These are phyloP conservation scores for Eristalis pertinax DNA, from an alignment of 2,888 invertebrate genomes.

Conservation along the genomic window DNA sequence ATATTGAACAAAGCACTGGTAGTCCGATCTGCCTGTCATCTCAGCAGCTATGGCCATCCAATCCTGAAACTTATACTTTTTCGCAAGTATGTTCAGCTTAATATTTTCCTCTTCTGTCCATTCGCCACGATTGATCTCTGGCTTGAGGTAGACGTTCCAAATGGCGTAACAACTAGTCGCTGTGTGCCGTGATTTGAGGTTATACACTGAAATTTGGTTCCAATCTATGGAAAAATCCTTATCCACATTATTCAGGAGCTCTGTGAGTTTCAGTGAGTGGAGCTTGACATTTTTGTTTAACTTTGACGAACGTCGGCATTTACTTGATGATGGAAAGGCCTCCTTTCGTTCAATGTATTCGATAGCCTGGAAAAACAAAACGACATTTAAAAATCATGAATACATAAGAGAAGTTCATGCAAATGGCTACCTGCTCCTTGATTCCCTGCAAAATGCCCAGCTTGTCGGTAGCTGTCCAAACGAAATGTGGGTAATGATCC, in stretches of 20 bases:
- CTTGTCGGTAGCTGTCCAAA: constrained; percentile 85
- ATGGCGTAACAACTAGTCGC: constrained; percentile 86
- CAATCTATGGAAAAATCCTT: constrained; percentile 78
- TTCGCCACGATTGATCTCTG: constrained; percentile 84
- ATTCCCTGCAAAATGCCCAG: constrained; percentile 82
- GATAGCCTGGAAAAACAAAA: constrained; percentile 65
- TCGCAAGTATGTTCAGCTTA: constrained; percentile 79
- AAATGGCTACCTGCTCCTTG: constrained; percentile 78
- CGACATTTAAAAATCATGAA: not conserved
- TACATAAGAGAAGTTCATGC: not conserved
- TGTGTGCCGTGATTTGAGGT: constrained; percentile 83
- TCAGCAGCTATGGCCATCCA: constrained; percentile 86
- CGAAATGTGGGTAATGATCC: constrained; percentile 80
- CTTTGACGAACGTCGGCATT: constrained; percentile 47
- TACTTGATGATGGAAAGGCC: constrained; percentile 31
- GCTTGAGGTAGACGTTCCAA: constrained; percentile 88
- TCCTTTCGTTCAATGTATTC: constrained; percentile 73
- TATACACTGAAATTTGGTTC: constrained; percentile 77
- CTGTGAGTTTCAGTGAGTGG: constrained; percentile 64
- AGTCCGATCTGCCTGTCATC: constrained; percentile 85
- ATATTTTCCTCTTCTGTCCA: constrained; percentile 83
- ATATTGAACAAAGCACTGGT: constrained; percentile 87
- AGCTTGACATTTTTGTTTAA: constrained; percentile 56
- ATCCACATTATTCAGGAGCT: constrained; percentile 69
- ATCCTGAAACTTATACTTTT: constrained; percentile 83